These are phyloP conservation scores for Lasioglossum villosulum DNA, from an alignment of 2,888 invertebrate genomes.

Conservation along the genomic window DNA sequence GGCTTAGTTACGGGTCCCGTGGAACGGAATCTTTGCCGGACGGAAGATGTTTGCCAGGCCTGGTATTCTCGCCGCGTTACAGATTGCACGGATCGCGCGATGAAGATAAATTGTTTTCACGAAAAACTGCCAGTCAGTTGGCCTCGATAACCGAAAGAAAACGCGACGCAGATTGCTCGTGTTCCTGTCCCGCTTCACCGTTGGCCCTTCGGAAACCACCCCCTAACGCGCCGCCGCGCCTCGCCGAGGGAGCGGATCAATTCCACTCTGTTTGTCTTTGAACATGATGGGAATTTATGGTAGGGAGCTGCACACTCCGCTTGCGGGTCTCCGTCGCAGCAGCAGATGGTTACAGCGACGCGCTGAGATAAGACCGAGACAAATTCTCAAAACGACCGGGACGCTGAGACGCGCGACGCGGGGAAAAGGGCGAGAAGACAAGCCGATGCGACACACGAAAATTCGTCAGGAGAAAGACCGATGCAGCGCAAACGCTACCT, in stretches of 20 bases:
- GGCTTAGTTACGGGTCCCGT: too few species aligned
- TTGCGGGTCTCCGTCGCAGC: constrained; percentile 23
- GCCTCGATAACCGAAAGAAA: constrained; percentile 43
- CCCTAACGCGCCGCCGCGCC: constrained; percentile 11
- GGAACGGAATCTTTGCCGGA: constrained; percentile 14
- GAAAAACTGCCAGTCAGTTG: constrained; percentile 29
- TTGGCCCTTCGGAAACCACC: background rate
- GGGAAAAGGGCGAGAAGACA: constrained; percentile 9
- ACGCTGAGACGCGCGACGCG: constrained; percentile 8
- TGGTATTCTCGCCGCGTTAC: constrained; percentile 16
- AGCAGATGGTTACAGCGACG: constrained; percentile 55
- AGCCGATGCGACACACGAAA: constrained; percentile 49
- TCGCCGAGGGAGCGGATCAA: constrained; percentile 71
- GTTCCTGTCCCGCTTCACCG: background rate
- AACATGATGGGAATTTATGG: constrained; percentile 73
- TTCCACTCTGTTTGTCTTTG: constrained; percentile 75
- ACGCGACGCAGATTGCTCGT: constrained; percentile 36
- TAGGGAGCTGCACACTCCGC: constrained; percentile 40
- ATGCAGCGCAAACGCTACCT: constrained; percentile 57
- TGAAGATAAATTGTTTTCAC: constrained; percentile 56
- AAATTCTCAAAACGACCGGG: constrained; percentile 62
- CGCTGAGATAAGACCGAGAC: constrained; percentile 70
- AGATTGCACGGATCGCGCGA: constrained; percentile 34
- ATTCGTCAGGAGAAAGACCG: constrained; percentile 66
- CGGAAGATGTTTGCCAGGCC: constrained; percentile 27